Evolutionary conservation across 2,888 invertebrate genomes (phyloP).

Genomic region (Eueremaeus valkanovi): DNA sequence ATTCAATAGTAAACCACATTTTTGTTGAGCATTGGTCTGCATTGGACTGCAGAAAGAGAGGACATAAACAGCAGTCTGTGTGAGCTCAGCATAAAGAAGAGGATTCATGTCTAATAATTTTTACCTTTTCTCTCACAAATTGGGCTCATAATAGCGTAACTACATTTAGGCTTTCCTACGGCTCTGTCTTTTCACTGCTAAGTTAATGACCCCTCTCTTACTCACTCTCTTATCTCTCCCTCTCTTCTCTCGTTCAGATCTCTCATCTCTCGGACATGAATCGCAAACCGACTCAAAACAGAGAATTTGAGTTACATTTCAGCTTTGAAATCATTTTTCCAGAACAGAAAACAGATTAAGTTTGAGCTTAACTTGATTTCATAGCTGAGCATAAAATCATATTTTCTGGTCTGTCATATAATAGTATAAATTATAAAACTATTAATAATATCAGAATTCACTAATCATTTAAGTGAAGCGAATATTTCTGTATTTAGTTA

Average conservation of each 20-base stretch:
- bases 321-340: not conserved
- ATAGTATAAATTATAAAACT: not conserved
- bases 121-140: not conserved
- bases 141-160: conserved; percentile 28
- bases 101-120: conserved; percentile 14
- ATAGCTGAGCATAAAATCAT: not conserved
- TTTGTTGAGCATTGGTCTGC: not conserved
- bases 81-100: not conserved
- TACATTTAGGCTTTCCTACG: not conserved
- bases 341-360: not conserved
- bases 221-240: too few species aligned
- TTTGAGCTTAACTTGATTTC: not conserved
- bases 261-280: not conserved
- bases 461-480: not conserved
- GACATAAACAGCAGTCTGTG: not conserved
- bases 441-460: not conserved
- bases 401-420: not conserved
- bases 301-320: not conserved
- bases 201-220: conserved; percentile 3
- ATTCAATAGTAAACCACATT: conserved; percentile 1
- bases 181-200: not conserved
- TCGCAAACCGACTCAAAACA: not conserved
- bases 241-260: too few species aligned
- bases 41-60: not conserved
- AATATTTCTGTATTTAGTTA: too few species aligned